Percentiles rank a stretch among this genome's conserved stretches.
Conservation (phyloP, 1,140 invertebrate genomes). For the Achatina immaculata region DNA sequence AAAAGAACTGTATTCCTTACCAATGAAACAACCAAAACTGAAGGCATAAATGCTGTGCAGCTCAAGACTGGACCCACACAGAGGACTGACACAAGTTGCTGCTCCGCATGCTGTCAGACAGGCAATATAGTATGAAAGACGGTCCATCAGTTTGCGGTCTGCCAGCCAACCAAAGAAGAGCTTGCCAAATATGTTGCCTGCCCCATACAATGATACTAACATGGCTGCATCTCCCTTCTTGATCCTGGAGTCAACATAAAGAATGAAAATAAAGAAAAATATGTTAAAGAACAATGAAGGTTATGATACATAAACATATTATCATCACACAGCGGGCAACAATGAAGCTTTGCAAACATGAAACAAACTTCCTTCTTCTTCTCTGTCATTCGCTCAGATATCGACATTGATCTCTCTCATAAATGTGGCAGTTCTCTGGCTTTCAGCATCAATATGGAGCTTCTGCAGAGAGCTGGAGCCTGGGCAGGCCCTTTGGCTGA, state of each 20-base stretch:
- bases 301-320: not conserved
- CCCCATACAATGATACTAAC: constrained; percentile 23
- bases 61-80: constrained; percentile 22
- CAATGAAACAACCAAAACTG: constrained; percentile 28
- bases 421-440: too few species aligned
- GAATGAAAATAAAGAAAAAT: not conserved
- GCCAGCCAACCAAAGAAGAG: constrained; percentile 30
- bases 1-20: not conserved
- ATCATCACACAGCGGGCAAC: not conserved
- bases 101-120: constrained; percentile 15
- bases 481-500: too few species aligned
- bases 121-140: constrained; percentile 18
- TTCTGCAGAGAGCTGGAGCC: too few species aligned
- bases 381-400: too few species aligned
- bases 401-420: too few species aligned
- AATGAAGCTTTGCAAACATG: too few species aligned
- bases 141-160: constrained; percentile 15
- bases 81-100: constrained; percentile 11
- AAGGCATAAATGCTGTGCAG: constrained; percentile 22
- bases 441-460: too few species aligned
- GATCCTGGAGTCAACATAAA: not conserved
- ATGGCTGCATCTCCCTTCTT: constrained; percentile 20
- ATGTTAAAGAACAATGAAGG: not conserved
- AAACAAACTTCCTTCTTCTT: too few species aligned
- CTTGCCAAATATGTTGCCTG: constrained; percentile 30